These are phyloP conservation scores for Cebidichthys violaceus DNA, from an alignment of 2,113 vertebrate species.

Conservation along the genomic window DNA sequence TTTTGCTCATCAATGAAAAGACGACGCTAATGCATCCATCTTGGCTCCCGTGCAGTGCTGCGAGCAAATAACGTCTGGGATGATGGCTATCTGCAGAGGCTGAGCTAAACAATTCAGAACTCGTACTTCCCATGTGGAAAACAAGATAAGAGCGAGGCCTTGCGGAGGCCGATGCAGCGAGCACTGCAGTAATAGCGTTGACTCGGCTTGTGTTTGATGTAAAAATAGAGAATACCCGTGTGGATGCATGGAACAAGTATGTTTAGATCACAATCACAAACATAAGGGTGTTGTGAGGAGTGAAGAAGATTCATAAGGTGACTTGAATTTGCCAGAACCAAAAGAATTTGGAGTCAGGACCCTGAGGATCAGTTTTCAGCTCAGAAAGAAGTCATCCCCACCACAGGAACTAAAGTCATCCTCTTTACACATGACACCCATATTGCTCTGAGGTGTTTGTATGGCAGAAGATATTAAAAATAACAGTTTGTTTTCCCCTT, in stretches of 20 bases:
- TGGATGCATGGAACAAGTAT: slow-evolving; percentile 34
- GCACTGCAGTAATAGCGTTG: neutral
- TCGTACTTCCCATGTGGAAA: slow-evolving; percentile 29
- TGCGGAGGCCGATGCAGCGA: slow-evolving; percentile 8
- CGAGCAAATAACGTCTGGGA: slow-evolving; percentile 31
- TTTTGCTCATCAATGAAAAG: slow-evolving; percentile 67
- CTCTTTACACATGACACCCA: neutral
- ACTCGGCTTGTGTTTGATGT: slow-evolving; percentile 20
- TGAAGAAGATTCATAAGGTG: neutral
- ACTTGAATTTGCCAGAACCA: slow-evolving; percentile 1
- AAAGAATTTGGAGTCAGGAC: slow-evolving; percentile 34
- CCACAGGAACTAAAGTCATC: slow-evolving; percentile 14
- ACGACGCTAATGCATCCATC: slow-evolving; percentile 53
- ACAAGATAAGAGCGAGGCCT: slow-evolving; percentile 36
- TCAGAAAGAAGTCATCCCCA: neutral
- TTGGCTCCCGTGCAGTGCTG: slow-evolving; percentile 34
- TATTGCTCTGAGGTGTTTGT: slow-evolving; percentile 26
- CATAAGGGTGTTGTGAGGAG: neutral
- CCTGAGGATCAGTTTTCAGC: slow-evolving; percentile 14
- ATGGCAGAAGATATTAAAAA: neutral
- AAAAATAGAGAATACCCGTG: neutral
- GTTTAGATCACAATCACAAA: slow-evolving; percentile 21
- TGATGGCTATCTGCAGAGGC: slow-evolving; percentile 59
- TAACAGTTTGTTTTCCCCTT: neutral
- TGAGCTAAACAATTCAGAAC: slow-evolving; percentile 49